Base-by-base conservation (phyloP, 2,113 vertebrate species). In the Morone saxatilis region DNA sequence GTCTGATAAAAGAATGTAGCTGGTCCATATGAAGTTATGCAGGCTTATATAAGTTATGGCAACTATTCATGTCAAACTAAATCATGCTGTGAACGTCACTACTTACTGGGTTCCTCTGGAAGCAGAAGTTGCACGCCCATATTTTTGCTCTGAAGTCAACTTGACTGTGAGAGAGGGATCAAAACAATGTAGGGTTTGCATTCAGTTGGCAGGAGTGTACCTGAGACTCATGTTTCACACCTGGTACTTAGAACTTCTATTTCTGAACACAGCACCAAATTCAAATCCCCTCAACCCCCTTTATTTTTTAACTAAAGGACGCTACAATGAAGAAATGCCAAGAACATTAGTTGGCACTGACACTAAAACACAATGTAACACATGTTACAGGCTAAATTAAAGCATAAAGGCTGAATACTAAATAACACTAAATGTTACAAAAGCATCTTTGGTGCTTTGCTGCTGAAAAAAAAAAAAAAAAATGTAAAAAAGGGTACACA, bases 121-220 rank as follows among this genome's bases (percentile, higher is more conserved):
- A 99, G 92, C 98, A 99, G 94, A 99, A 99, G 94, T 99, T 99
- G 91, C 98, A 99, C 13, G 98, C 97, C 98, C 98, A 99, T 89
- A 99, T 96, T 93, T 98, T 99, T 88, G 97, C 98, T 93, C 96
- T 96, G 94, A 97, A 99, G 95, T 99, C 98, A 75, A 99, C 96
- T 79, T 99, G 98, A 91, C 98, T 99, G 92, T 70, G 91, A 94
- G 86, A 89, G 68, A 71, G 85, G 25, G 59, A 86, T 53, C 4
- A 66, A 83, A 54, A 78, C 8, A 50, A 43, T 41, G 48, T n/a
- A 81, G 22, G 10, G 13, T 56, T 75, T 31, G 13, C 2, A 63
- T 61, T 17, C 6, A 80, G 22, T 36, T 71, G 12, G 3, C 16
- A 75, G 51, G 11, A 41, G 2, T 7, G n/a, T 0, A 31, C 31